Evolutionary conservation across 2,113 vertebrate species (phyloP).

Genomic region (Channa maculata): DNA sequence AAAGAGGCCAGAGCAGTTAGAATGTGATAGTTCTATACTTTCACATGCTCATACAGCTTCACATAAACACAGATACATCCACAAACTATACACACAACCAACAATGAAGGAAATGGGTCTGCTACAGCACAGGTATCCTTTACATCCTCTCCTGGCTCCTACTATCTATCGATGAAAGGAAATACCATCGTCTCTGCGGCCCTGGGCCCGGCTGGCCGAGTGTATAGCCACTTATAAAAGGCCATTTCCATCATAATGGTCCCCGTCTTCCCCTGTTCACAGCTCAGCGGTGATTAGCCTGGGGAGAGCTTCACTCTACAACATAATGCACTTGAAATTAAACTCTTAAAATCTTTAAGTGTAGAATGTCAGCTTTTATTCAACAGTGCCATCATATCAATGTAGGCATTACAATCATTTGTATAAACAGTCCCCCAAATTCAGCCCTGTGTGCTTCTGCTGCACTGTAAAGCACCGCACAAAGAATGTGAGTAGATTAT

Average conservation of each 20-base stretch:
- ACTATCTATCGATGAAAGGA: constrained; percentile 58
- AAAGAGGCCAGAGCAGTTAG: constrained; percentile 53
- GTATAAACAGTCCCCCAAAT: no score
- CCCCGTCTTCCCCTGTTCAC: constrained; percentile 45
- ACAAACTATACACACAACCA: constrained; percentile 22
- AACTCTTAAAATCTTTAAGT: no score
- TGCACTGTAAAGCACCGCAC: no score
- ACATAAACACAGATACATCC: constrained; percentile 24
- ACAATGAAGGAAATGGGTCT: constrained; percentile 66
- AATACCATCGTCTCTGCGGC: constrained; percentile 42
- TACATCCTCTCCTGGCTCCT: constrained; percentile 64
- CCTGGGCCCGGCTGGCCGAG: constrained; percentile 30
- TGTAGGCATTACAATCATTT: no score
- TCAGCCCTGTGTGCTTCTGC: no score
- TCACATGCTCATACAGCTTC: not conserved
- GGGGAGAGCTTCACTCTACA: constrained; percentile 28
- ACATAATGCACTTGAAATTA: no score
- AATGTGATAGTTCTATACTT: constrained; percentile 26
- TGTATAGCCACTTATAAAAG: constrained; percentile 56
- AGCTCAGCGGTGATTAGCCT: constrained; percentile 60
- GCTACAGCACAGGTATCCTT: constrained; percentile 63
- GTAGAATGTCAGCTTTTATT: no score
- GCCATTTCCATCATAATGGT: constrained; percentile 74
- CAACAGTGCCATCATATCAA: no score
- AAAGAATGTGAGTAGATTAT: no score